Percentiles rank a stretch among this genome's conserved stretches.
Evolutionary conservation across 2,888 invertebrate species (phyloP).

Genomic region (Idaea aversata): DNA sequence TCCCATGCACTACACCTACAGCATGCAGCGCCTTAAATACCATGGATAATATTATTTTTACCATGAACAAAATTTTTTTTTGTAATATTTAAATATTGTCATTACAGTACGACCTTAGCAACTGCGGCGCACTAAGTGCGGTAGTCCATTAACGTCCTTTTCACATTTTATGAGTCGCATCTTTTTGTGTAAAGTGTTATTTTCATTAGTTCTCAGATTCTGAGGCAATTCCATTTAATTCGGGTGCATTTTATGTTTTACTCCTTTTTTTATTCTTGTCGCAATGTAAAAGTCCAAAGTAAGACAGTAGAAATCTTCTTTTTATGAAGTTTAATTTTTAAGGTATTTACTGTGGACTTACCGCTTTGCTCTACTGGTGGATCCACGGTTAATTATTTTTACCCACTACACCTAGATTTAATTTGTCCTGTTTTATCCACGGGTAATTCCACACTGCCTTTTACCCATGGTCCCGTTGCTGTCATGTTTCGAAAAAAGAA

Average conservation of each 20-base stretch:
- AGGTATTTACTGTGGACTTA: too few species aligned
- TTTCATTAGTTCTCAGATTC: background rate
- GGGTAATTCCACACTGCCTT: too few species aligned
- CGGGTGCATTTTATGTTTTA: slow-evolving; percentile 1
- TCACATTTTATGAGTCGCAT: slow-evolving; percentile 50
- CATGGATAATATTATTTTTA: background rate
- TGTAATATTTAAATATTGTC: slow-evolving; percentile 40
- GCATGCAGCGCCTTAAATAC: too few species aligned
- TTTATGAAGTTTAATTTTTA: too few species aligned
- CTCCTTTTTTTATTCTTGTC: background rate
- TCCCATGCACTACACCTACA: too few species aligned
- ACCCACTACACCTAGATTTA: too few species aligned
- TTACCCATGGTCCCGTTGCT: too few species aligned
- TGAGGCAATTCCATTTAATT: background rate
- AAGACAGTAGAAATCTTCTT: too few species aligned
- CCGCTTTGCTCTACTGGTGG: too few species aligned
- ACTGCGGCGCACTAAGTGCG: slow-evolving; percentile 40
- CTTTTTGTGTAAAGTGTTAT: slow-evolving; percentile 17
- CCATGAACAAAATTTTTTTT: background rate
- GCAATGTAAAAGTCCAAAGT: background rate
- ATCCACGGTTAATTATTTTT: too few species aligned
- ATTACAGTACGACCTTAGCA: slow-evolving; percentile 44
- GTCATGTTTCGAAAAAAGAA: too few species aligned
- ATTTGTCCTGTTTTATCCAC: too few species aligned
- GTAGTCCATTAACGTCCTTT: slow-evolving; percentile 58